Base-by-base conservation (phyloP, 2,888 invertebrate species). In the Philaethria dido region DNA sequence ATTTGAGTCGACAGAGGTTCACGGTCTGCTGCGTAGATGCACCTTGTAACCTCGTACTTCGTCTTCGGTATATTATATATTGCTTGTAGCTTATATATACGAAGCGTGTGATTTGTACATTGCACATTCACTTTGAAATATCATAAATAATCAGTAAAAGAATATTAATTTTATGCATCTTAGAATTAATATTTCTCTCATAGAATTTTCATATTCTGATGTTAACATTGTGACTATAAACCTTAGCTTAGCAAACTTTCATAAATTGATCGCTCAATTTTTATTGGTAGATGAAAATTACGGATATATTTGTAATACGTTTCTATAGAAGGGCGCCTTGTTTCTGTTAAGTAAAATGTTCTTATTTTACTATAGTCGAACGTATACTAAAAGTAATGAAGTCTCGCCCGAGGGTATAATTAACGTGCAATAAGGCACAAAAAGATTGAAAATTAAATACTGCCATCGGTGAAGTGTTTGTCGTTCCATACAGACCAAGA, bases 1-100 rank as follows among this genome's bases (percentile, higher is more conserved):
- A 87, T 90, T 89, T 88, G 89, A 86, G 84, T 85, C 83, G 82
- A 78, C 85, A 82, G 81, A 79, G 83, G 85, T 90, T 88, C 83
- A 88, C 86, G 87, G 85, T 83, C 87, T 83, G 78, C 79, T 85
- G 87, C 84, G 76, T 79, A 81, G 78, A 80, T 85, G 85, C 85
- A 84, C 81, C 80, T 83, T 78, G 77, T 76, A 77, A 36, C 33
- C 33, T 63, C 77, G 73, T 77, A 75, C 75, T 80, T 74, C 78
- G 83, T 81, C 57, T 75, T 75, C 71, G 54, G 64, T 68, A 70
- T 77, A 78, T 79, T 83, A 79, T 75, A 73, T 77, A 73, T 72
- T 70, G 64, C 71, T 73, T 73, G 75, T 39, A 11, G 6, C 44
- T 44, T 16, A 8, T 16, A 44, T 44, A 52, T 52, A 52, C n/a